A percentile compares a stretch with the other conserved stretches of the same genome.
phyloP scores from a whole-genome alignment of 2,113 vertebrate species.

The Silurus glanis region DNA sequence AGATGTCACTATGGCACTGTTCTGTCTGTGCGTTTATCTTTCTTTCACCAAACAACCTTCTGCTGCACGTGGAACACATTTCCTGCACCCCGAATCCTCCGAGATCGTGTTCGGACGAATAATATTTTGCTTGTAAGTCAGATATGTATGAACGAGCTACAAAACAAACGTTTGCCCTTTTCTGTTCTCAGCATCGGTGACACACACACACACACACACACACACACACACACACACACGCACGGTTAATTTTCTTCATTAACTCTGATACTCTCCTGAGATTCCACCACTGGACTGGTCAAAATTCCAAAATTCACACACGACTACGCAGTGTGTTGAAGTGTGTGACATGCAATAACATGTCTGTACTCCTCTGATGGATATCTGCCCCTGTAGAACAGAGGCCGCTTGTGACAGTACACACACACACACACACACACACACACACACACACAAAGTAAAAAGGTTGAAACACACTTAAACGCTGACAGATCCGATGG shows the following conservation, averaged over 20 bases:
- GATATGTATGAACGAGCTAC: constrained; percentile 69
- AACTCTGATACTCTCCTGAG: constrained; percentile 46
- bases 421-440: background rate
- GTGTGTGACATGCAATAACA: background rate
- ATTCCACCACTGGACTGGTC: background rate
- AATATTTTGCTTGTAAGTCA: constrained; percentile 78
- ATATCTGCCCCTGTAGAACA: background rate
- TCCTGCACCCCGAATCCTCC: constrained; percentile 64
- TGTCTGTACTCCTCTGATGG: background rate
- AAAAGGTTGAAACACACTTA: background rate
- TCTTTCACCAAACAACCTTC: constrained; percentile 56
- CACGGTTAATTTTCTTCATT: constrained; percentile 53
- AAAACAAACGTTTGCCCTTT: constrained; percentile 56
- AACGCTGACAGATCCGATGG: background rate
- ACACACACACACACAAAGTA: background rate
- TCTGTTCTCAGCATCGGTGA: constrained; percentile 54
- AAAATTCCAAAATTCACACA: constrained; percentile 5
- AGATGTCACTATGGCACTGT: constrained; percentile 79
- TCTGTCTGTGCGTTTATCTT: constrained; percentile 60
- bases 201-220: background rate
- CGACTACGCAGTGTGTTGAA: no score
- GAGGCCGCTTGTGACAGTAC: background rate
- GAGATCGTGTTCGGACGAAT: constrained; percentile 70
- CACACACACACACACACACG: background rate
- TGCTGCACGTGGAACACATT: constrained; percentile 70